phyloP scores from a whole-genome alignment of 1,140 invertebrate species.

The Triops longicaudatus region DNA sequence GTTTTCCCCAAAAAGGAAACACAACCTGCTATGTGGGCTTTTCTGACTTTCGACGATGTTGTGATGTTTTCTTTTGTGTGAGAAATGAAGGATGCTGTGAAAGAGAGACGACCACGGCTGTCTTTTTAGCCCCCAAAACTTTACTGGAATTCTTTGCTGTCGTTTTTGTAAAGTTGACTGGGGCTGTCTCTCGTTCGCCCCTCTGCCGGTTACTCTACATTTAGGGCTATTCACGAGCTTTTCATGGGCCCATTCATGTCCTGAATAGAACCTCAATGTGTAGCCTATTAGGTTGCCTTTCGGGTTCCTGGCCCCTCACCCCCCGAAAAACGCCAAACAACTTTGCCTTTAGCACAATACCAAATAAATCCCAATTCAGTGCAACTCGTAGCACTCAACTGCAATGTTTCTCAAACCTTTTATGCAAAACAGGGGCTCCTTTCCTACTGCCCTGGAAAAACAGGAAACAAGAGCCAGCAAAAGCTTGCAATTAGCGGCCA shows the following conservation, averaged over 20 bases:
- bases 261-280: slow-evolving; percentile 15
- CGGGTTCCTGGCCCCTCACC: background rate
- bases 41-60: slow-evolving; percentile 4
- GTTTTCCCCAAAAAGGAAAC: background rate
- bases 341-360: background rate
- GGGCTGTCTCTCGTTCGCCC: background rate
- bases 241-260: slow-evolving; percentile 3
- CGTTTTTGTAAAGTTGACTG: slow-evolving; percentile 1
- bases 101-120: background rate
- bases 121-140: background rate
- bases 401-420: background rate
- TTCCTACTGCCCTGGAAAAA: background rate
- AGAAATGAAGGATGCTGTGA: background rate
- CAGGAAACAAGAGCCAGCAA: background rate
- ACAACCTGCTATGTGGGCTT: background rate
- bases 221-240: slow-evolving; percentile 15
- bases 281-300: slow-evolving; percentile 11
- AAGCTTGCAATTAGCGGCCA: background rate
- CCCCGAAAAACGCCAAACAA: background rate
- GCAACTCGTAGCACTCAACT: background rate
- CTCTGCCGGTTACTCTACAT: background rate
- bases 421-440: background rate
- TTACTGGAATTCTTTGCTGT: background rate
- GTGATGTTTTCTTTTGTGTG: background rate
- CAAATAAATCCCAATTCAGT: slow-evolving; percentile 1